Conservation (phyloP, 2,797 vertebrate genomes). For the Melopsittacus undulatus region DNA sequence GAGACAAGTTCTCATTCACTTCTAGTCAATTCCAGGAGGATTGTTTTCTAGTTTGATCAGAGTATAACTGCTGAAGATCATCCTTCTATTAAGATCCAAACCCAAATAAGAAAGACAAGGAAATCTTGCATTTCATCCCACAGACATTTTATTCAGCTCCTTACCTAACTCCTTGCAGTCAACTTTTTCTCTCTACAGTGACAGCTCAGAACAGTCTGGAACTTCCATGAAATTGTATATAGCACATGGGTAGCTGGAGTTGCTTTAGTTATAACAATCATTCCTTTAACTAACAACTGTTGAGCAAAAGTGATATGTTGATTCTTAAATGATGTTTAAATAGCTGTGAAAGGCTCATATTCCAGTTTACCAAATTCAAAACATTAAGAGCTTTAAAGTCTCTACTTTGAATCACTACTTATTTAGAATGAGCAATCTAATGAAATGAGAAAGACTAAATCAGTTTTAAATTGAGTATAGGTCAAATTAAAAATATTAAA, state of each 20-base stretch:
- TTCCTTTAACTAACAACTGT: background rate
- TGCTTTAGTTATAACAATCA: background rate
- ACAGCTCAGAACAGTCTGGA: background rate
- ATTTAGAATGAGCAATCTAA: background rate
- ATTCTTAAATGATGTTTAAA: background rate
- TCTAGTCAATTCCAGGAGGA: background rate
- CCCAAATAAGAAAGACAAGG: background rate
- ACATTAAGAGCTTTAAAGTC: background rate
- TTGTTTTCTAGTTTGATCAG: background rate
- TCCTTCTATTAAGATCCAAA: background rate
- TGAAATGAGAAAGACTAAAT: background rate
- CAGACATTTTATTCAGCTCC: background rate
- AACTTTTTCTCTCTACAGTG: background rate
- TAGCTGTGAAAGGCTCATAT: background rate
- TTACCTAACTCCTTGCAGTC: fast-evolving
- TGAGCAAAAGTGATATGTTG: background rate
- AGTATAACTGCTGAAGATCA: background rate
- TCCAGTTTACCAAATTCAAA: background rate
- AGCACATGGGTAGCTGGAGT: background rate
- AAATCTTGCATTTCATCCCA: background rate
- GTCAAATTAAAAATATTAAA: background rate
- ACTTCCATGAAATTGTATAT: background rate
- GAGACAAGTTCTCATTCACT: background rate
- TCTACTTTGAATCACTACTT: background rate
- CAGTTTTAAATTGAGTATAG: background rate